Base-by-base conservation (phyloP, 2,888 invertebrate genomes). In the Fragum fragum region DNA sequence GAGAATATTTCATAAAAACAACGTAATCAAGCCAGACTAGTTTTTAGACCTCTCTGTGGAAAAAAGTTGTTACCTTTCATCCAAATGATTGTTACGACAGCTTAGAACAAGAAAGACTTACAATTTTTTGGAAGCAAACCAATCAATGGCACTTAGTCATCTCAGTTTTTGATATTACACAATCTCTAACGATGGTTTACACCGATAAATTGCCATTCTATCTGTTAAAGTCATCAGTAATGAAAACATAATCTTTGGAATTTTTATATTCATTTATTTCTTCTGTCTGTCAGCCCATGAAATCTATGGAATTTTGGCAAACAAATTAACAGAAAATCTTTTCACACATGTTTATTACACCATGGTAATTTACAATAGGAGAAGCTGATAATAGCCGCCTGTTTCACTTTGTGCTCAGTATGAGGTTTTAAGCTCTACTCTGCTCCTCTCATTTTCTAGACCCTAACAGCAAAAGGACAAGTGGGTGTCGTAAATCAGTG, bases 241-340 rank as follows among this genome's bases (percentile, higher is more conserved):
- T 81, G 75, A 81, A 81, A 81, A 74, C 68, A 75, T 72, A 74
- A 78, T 81, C 78, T 78, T 28, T 52, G 75, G 83, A 83, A 80
- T 83, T 80, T 80, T 78, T 80, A 75, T 77, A 80, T 80, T 80
- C 80, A 83, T 83, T 83, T 83, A 80, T 80, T 80, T 78, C 76
- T 70, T 80, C 68, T 77, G 80, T 71, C 75, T 83, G 83, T 83
- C 83, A 83, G 77, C 71, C 69, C 36, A 59, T 78, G 80, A 83
- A 80, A 83, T 83, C 78, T 78, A 36, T 47, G 74, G 83, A 80
- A 80, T 83, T 76, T 83, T 80, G 80, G 83, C 80, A 83, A 78
- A 78, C 76, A 80, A 83, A 80, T 80, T 78, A 80, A 83, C 75
- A 78, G 75, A 75, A 72, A 77, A 83, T 78, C 80, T 75, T 75